phyloP scores from a whole-genome alignment of 2,797 vertebrate genomes.

The Galaxias olidus region DNA sequence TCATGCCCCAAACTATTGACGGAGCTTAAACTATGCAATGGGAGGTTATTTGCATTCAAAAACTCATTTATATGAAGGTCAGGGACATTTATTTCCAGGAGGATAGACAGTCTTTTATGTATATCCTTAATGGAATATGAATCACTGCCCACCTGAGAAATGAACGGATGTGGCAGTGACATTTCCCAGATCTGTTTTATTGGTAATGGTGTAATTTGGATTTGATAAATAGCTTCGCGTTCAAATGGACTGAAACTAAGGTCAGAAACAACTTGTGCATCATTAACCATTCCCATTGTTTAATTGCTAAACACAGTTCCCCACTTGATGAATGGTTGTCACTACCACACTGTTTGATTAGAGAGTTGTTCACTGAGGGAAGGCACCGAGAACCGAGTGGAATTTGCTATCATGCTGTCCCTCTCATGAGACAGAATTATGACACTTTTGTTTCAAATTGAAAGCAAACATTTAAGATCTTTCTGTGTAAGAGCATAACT shows the following conservation, averaged over 20 bases:
- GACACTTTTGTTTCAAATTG: too few species aligned
- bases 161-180: slow-evolving; percentile 69
- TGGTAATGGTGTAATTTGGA: slow-evolving; percentile 67
- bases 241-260: slow-evolving; percentile 69
- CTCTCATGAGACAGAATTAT: not conserved
- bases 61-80: slow-evolving; percentile 78
- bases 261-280: slow-evolving; percentile 63
- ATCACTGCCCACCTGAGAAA: slow-evolving; percentile 75
- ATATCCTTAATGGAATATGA: slow-evolving; percentile 76
- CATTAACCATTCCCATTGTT: slow-evolving; percentile 61
- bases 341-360: slow-evolving; percentile 31
- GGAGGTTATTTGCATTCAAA: slow-evolving; percentile 73
- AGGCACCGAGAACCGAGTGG: slow-evolving; percentile 1
- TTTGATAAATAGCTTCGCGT: slow-evolving; percentile 66
- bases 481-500: too few species aligned
- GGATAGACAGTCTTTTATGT: slow-evolving; percentile 66
- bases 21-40: slow-evolving; percentile 49
- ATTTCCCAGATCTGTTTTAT: slow-evolving; percentile 72
- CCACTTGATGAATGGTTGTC: slow-evolving; percentile 54
- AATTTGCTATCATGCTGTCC: not conserved
- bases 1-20: slow-evolving; percentile 71
- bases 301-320: slow-evolving; percentile 67
- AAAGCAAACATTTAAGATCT: too few species aligned
- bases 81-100: slow-evolving; percentile 75
- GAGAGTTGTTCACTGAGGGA: slow-evolving; percentile 14